Evolutionary conservation across 2,888 invertebrate genomes (phyloP).

Genomic region (Drosophila heteroneura): DNA sequence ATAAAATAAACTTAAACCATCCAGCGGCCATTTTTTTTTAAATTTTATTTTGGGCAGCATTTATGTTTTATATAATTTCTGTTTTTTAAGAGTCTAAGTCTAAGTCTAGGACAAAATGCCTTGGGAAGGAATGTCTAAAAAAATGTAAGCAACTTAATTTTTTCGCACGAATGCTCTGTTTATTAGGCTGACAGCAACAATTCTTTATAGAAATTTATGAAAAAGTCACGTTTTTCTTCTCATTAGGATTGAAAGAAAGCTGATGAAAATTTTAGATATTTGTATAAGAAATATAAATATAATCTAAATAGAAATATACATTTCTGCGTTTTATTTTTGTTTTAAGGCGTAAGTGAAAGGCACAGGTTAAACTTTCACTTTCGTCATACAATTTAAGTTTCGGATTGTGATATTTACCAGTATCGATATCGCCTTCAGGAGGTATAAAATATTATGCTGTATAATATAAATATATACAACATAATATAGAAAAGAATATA

Average conservation of each 20-base stretch:
- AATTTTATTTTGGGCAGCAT: too few relatives aligned
- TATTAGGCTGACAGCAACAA: not conserved
- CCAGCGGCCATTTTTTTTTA: accelerated
- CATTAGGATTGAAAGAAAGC: not conserved
- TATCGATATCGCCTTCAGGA: not conserved
- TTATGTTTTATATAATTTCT: not conserved
- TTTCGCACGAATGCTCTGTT: not conserved
- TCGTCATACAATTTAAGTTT: not conserved
- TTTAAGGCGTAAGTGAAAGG: not conserved
- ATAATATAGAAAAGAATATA: not conserved
- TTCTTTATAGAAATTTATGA: not conserved
- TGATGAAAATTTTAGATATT: not conserved
- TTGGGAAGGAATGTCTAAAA: not conserved
- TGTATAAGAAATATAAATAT: not conserved
- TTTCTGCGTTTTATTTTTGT: not conserved
- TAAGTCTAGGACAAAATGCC: too few relatives aligned
- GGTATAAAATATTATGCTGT: not conserved
- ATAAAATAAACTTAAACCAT: not conserved
- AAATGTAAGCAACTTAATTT: not conserved
- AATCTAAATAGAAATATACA: not conserved
- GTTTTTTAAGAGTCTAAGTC: not conserved
- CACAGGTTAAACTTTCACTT: not conserved
- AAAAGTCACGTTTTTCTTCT: not conserved
- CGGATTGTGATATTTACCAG: not conserved
- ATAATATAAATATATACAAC: not conserved